phyloP scores from a whole-genome alignment of 2,113 vertebrate genomes.

The Parotia lawesii region DNA sequence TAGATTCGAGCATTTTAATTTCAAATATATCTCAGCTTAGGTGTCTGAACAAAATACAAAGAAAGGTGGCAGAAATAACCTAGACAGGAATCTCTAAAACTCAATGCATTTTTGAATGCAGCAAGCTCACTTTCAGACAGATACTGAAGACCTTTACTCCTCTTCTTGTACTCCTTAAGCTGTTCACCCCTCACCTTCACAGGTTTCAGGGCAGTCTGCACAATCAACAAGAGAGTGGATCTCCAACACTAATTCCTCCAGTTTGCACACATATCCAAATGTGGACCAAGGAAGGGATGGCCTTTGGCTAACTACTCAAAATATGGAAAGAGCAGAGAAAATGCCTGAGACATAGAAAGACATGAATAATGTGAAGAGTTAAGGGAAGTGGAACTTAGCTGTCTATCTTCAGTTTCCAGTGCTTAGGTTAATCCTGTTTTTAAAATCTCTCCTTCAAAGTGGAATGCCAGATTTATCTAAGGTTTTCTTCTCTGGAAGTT shows the following conservation, averaged over 20 bases:
- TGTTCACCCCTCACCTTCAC: neutral
- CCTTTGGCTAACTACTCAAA: neutral
- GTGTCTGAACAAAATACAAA: neutral
- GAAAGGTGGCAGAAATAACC: neutral
- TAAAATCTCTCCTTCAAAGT: neutral
- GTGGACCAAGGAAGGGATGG: fast-evolving
- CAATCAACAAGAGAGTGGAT: neutral
- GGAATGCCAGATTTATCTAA: neutral
- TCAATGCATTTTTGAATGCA: neutral
- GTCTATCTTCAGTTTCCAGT: neutral
- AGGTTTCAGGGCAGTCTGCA: neutral
- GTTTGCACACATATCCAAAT: neutral
- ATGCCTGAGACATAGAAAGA: neutral
- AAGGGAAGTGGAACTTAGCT: neutral
- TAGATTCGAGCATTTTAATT: neutral
- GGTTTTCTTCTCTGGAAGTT: neutral
- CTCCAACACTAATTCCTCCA: neutral
- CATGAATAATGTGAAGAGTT: neutral
- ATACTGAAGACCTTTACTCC: neutral
- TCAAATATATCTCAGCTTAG: neutral
- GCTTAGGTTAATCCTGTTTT: neutral
- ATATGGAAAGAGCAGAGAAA: neutral
- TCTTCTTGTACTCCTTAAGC: neutral
- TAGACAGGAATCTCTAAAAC: neutral
- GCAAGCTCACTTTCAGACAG: neutral